Percentiles rank a stretch among this genome's conserved stretches.
Conservation (phyloP, 2,888 invertebrate species). For the Lasioglossum lativentre region DNA sequence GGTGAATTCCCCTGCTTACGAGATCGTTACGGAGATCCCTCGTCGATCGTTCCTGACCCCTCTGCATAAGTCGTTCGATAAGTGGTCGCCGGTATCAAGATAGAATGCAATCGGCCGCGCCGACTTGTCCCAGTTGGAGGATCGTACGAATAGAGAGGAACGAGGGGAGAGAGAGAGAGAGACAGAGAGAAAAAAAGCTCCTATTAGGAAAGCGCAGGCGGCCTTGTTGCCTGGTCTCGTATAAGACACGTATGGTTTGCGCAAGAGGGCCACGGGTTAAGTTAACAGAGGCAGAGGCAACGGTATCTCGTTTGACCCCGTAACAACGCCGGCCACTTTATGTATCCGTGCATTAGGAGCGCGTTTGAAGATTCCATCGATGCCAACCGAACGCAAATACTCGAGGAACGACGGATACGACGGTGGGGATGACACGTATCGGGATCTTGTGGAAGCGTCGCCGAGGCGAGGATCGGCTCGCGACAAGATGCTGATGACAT, state of each 20-base stretch:
- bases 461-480: slow-evolving; percentile 6
- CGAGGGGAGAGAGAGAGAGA: neutral
- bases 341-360: slow-evolving; percentile 52
- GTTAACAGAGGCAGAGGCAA: slow-evolving; percentile 55
- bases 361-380: slow-evolving; percentile 54
- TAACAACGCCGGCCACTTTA: slow-evolving; percentile 54
- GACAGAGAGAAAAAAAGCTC: neutral
- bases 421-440: slow-evolving; percentile 25
- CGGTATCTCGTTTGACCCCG: slow-evolving; percentile 62
- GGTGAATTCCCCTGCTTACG: neutral
- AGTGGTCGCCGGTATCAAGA: slow-evolving; percentile 46
- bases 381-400: slow-evolving; percentile 47
- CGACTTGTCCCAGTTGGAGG: slow-evolving; percentile 24
- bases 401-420: slow-evolving; percentile 25
- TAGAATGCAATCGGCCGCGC: slow-evolving; percentile 44
- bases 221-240: slow-evolving; percentile 13
- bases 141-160: neutral
- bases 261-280: slow-evolving; percentile 42
- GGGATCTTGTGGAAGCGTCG: neutral
- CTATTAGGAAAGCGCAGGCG: neutral
- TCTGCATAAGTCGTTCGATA: slow-evolving; percentile 41
- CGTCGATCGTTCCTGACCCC: slow-evolving; percentile 12
- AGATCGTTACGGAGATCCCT: slow-evolving; percentile 6
- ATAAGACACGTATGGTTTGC: slow-evolving; percentile 33
- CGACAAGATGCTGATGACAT: neutral